Percentiles rank a stretch among this genome's conserved stretches.
These are phyloP conservation scores for Aurelia aurita complex sp. Pacific DNA, from an alignment of 30 jellyfish, hydroid and myxozoan species.

Conservation along the genomic window DNA sequence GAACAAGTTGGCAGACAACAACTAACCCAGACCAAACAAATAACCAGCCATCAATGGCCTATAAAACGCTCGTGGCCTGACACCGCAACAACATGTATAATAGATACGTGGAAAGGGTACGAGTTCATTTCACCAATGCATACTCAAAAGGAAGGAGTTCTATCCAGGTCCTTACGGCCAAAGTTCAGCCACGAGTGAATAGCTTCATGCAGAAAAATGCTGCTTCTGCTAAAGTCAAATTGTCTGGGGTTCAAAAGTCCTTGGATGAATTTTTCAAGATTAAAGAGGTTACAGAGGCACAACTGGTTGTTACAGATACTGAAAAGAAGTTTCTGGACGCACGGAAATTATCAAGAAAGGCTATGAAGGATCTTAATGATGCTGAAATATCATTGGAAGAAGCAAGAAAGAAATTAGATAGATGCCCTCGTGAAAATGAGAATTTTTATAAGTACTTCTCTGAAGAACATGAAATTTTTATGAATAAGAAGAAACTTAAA, in stretches of 20 bases:
- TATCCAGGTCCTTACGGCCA: no score
- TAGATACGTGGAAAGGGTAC: no score
- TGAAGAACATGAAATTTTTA: conserved; percentile 72
- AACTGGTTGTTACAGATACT: conserved; percentile 42
- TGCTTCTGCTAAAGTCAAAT: neutral
- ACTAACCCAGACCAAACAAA: no score
- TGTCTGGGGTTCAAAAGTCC: conserved; percentile 9
- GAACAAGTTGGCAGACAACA: no score
- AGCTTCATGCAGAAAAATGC: neutral
- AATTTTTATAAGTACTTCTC: conserved; percentile 64
- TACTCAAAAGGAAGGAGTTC: no score
- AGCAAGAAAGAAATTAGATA: conserved; percentile 72
- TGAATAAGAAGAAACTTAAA: conserved; percentile 34
- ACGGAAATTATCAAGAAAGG: conserved; percentile 46
- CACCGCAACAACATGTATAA: no score
- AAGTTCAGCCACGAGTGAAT: neutral
- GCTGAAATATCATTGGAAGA: conserved; percentile 52
- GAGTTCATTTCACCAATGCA: no score
- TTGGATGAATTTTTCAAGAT: conserved; percentile 52
- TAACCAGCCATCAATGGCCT: no score
- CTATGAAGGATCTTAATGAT: conserved; percentile 40
- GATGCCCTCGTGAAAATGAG: conserved; percentile 85
- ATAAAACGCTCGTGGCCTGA: no score
- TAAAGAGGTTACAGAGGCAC: conserved; percentile 81
- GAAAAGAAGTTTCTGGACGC: conserved; percentile 71